A percentile compares a stretch with the other conserved stretches of the same genome.
These are phyloP conservation scores for Chlorocebus sabaeus DNA, from an alignment of 2,113 vertebrate species.

Conservation along the genomic window DNA sequence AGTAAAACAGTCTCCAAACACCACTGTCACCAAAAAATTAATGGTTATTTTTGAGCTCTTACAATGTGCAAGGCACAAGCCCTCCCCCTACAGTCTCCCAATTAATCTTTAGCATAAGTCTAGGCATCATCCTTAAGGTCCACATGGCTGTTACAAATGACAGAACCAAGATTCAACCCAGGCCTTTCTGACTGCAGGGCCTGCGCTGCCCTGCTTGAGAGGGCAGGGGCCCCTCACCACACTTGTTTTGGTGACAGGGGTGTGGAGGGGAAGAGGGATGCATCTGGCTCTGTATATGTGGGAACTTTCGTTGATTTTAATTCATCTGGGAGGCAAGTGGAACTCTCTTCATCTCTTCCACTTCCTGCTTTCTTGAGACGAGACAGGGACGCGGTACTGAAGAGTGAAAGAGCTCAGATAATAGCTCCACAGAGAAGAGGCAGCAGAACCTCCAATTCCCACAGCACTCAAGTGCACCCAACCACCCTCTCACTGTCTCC, in stretches of 20 bases:
- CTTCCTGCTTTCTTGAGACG: neutral
- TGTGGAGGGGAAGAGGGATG: neutral
- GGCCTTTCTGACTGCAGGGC: neutral
- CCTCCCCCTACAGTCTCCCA: neutral
- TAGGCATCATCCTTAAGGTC: neutral
- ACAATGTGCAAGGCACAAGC: neutral
- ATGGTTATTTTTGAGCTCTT: neutral
- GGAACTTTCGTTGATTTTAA: neutral
- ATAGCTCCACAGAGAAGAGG: neutral
- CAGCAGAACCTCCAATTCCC: neutral
- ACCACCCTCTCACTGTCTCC: neutral
- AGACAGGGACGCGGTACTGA: neutral
- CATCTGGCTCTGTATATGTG: neutral
- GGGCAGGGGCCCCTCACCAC: neutral
- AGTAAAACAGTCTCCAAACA: neutral
- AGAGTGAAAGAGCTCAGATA: neutral
- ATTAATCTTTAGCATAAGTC: neutral
- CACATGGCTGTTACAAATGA: neutral
- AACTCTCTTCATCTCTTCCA: neutral
- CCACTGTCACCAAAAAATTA: neutral
- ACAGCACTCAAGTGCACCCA: neutral
- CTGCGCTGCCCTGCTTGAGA: neutral
- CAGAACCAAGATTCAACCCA: neutral
- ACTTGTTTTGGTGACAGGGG: neutral
- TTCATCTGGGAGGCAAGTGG: neutral